phyloP scores from a whole-genome alignment of 2,113 vertebrate species.

The Aviceda subcristata region DNA sequence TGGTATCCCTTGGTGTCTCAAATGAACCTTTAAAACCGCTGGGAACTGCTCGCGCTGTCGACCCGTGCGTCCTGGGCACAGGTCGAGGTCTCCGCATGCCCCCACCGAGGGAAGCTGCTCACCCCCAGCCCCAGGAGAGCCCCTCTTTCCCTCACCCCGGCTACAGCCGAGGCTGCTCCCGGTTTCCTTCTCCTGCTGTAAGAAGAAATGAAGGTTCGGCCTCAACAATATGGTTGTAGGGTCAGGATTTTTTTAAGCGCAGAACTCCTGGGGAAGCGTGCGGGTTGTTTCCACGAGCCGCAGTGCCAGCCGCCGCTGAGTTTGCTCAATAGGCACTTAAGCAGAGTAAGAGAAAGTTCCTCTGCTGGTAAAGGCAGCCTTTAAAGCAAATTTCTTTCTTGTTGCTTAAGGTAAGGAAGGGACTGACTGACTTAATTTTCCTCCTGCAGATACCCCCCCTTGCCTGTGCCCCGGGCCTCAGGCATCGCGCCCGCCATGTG shows the following conservation, averaged over 20 bases:
- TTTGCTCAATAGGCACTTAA: background rate
- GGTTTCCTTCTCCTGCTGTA: background rate
- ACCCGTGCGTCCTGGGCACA: accelerated
- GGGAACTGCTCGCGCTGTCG: background rate
- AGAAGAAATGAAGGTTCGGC: background rate
- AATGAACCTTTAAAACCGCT: background rate
- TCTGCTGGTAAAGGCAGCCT: background rate
- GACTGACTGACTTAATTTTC: background rate
- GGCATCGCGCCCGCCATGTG: accelerated
- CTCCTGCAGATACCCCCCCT: background rate
- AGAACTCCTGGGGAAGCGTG: background rate
- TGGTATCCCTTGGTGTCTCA: background rate
- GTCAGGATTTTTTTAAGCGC: background rate
- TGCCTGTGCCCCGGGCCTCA: too few species aligned
- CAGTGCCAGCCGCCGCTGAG: accelerated
- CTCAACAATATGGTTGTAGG: background rate
- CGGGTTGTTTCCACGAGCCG: background rate
- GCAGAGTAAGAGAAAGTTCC: background rate
- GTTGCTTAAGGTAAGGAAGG: background rate
- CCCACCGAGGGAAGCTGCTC: background rate
- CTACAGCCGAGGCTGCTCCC: background rate
- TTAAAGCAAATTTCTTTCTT: background rate
- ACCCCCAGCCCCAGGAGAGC: background rate
- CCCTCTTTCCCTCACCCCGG: accelerated
- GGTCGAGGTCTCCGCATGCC: background rate